These are phyloP conservation scores for Pseudomyrmex pallidus DNA, from an alignment of 1,140 invertebrate genomes.

Conservation along the genomic window DNA sequence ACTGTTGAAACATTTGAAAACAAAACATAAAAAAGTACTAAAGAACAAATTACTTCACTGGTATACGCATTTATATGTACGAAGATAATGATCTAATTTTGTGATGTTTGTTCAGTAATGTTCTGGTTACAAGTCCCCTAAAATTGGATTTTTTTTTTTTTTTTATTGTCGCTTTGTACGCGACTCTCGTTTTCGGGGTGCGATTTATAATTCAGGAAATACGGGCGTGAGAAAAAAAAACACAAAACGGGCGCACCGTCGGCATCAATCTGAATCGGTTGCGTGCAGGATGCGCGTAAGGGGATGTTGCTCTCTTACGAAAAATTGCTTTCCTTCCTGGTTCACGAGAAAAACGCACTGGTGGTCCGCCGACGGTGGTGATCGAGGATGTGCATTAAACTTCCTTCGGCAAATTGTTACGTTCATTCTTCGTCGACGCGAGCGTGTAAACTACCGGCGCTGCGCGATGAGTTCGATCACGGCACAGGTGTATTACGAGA, in stretches of 20 bases:
- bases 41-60: too few relatives aligned
- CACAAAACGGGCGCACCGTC: background rate
- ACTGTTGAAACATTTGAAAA: too few relatives aligned
- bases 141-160: background rate
- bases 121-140: background rate
- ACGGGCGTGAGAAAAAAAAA: slow-evolving; percentile 9
- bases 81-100: too few relatives aligned
- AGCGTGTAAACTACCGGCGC: slow-evolving; percentile 49
- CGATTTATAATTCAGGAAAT: slow-evolving; percentile 52
- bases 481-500: slow-evolving; percentile 62
- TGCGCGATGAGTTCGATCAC: slow-evolving; percentile 63
- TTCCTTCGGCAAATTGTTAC: slow-evolving; percentile 61
- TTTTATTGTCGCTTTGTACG: background rate
- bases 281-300: slow-evolving; percentile 45
- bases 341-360: slow-evolving; percentile 39
- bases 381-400: slow-evolving; percentile 38
- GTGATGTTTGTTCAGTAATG: too few relatives aligned
- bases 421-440: slow-evolving; percentile 60
- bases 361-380: slow-evolving; percentile 27
- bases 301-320: slow-evolving; percentile 32
- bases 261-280: slow-evolving; percentile 56
- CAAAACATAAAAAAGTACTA: too few relatives aligned
- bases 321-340: slow-evolving; percentile 54
- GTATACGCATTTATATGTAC: too few relatives aligned
- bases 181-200: background rate